Evolutionary conservation across 2,888 invertebrate genomes (phyloP).

Genomic region (Morpho achilles): DNA sequence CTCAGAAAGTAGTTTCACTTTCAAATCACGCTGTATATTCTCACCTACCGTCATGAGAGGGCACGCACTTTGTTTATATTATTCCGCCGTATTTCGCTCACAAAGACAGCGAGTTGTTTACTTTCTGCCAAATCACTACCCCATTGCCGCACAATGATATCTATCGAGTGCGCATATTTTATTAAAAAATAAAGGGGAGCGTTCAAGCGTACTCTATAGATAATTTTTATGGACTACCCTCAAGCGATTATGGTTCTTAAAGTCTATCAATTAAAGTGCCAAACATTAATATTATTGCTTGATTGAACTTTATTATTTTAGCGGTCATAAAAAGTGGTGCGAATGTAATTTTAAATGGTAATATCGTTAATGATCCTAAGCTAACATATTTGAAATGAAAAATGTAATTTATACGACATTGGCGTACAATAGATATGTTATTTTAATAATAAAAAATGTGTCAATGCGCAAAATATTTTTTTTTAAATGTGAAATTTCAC

Average conservation of each 20-base stretch:
- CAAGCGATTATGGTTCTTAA: slow-evolving; percentile 20
- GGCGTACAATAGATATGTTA: too few relatives aligned
- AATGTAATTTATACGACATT: too few relatives aligned
- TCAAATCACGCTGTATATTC: slow-evolving; percentile 48
- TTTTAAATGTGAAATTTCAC: too few relatives aligned
- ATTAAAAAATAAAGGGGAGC: slow-evolving; percentile 66
- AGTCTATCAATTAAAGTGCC: slow-evolving; percentile 3
- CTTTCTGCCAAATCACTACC: slow-evolving; percentile 75
- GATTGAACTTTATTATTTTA: slow-evolving; percentile 44
- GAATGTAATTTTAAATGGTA: slow-evolving; percentile 26
- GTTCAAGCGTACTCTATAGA: slow-evolving; percentile 32
- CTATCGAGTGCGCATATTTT: slow-evolving; percentile 65
- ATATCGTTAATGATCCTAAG: slow-evolving; percentile 20
- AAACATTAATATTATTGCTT: slow-evolving; percentile 5
- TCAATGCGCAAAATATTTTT: too few relatives aligned
- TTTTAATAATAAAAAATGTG: too few relatives aligned
- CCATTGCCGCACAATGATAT: slow-evolving; percentile 59
- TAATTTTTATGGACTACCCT: slow-evolving; percentile 18
- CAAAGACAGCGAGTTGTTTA: slow-evolving; percentile 70
- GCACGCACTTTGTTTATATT: slow-evolving; percentile 66
- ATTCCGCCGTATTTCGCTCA: slow-evolving; percentile 67
- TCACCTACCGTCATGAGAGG: slow-evolving; percentile 51
- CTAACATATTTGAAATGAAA: slow-evolving; percentile 14
- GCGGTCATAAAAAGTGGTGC: slow-evolving; percentile 22
- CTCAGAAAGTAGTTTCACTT: background rate